Base-by-base conservation (phyloP, 2,797 vertebrate genomes). In the Etheostoma nigrum region DNA sequence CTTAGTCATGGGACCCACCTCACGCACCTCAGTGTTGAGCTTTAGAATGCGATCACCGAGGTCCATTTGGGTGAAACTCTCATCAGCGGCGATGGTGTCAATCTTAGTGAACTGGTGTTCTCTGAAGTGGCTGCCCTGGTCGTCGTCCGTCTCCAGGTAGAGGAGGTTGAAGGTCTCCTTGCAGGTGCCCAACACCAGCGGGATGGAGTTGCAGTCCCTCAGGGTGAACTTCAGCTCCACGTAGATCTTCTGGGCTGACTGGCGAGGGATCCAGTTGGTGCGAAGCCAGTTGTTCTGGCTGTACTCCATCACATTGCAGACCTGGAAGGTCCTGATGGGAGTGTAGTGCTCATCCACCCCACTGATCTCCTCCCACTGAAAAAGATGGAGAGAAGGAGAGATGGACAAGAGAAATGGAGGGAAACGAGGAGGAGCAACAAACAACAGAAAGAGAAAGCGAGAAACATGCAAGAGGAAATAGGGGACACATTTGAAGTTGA, bases 261-360 rank as follows among this genome's bases (percentile, higher is more conserved):
- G 97, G 59, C 98, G 97, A 10, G 97, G 91, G 86, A 99, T 98
- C 98, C 98, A 99, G 93, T 98, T 99, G 88, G 98, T 99, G 85
- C 97, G 95, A 88, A 99, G 96, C 98, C 98, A 99, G 83, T 99
- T 99, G 93, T 99, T 99, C 92, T 99, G 98, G 90, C 96, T 99
- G 79, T 98, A 98, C 85, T 99, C 98, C 97, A 99, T 99, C 82
- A 99, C 98, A 57, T 99, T 99, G 95, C 98, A 99, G 79, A 99
- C 98, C 90, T 99, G 98, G 92, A 99, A 99, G 69, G 98, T 99
- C 90, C 98, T 95, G 92, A 99, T 99, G 0, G 98, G 98, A 57
- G 97, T 98, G 90, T 99, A 99, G 86, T 98, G 97, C 82, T 99
- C 98, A 79, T 99, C 98, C 74, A 99, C 97, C 48, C 97, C 98